Base-by-base conservation (phyloP, 2,888 invertebrate species). In the Drosophila vallismaia region DNA sequence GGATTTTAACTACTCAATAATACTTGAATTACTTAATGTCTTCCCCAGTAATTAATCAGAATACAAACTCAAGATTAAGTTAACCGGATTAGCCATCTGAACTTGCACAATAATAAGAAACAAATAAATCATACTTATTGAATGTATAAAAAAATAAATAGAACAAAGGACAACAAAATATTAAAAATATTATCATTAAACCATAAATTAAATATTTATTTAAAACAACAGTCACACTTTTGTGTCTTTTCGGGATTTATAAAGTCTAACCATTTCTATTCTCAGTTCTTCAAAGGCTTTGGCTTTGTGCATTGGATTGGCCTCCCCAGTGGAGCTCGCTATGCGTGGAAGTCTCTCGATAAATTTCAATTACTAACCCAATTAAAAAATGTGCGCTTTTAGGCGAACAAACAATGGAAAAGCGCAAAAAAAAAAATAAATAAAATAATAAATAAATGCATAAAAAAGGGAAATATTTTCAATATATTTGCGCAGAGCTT, bases 351-450 rank as follows among this genome's bases (percentile, higher is more conserved):
- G 70, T 62, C 70, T 79, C 79, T 86, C 84, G 87, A 89, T 89
- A 89, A 89, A 89, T 89, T 89, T 89, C 89, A 89, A 89, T 89
- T 89, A 89, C 89, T 89, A 89, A 89, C 89, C 89, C 89, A 89
- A 89, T 89, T 89, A 89, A 89, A 89, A 87, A 86, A 81, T 81
- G 83, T 71, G 67, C 80, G 75, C 87, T 87, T 83, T 87, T 85
- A 87, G 87, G 83, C 64, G 75, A 62, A 69, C 87, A 78, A 74
- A 79, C 66, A 76, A 67, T 72, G 31, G 51, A 57, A 67, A 74
- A 64, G 66, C 63, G 64, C 28, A 56, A 72, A 66, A 64, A 77
- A 64, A 77, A 77, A 78, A 77, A 31, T 42, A 57, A 54, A 74
- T 70, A 74, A 70, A 55, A 74, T 58, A 74, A 60, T 55, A 73